A percentile compares a stretch with the other conserved stretches of the same genome.
These are phyloP conservation scores for Miniopterus natalensis DNA, from an alignment of 2,113 vertebrate genomes.

Conservation along the genomic window DNA sequence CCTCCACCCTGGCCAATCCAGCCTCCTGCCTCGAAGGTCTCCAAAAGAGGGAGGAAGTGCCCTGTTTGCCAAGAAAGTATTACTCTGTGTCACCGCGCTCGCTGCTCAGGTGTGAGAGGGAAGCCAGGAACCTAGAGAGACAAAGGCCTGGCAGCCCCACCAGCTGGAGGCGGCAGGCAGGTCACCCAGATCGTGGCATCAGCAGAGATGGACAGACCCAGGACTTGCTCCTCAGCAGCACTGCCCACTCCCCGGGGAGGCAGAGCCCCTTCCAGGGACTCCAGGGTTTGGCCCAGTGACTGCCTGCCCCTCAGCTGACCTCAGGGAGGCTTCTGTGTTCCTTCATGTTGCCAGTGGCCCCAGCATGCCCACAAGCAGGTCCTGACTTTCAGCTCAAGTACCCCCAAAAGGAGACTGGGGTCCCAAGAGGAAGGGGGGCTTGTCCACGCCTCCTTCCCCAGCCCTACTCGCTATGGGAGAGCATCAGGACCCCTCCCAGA, in stretches of 20 bases:
- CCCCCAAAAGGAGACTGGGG: neutral
- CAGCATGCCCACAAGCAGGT: neutral
- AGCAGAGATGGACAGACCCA: neutral
- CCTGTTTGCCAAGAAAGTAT: slow-evolving; percentile 80
- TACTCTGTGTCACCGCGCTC: slow-evolving; percentile 70
- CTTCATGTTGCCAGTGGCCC: neutral
- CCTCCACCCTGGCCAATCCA: slow-evolving; percentile 22
- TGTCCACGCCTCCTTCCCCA: neutral
- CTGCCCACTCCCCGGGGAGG: neutral
- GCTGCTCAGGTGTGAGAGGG: slow-evolving; percentile 72
- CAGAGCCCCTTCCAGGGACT: neutral
- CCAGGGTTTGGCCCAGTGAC: neutral
- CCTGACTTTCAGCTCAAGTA: neutral
- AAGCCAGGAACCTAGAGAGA: slow-evolving; percentile 57
- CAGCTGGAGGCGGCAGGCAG: slow-evolving; percentile 61
- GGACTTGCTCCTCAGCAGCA: neutral
- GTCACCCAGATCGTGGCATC: slow-evolving; percentile 63
- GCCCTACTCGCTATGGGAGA: neutral
- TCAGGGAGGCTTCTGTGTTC: neutral
- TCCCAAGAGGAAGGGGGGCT: neutral
- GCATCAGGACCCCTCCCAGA: neutral
- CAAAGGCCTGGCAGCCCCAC: slow-evolving; percentile 72
- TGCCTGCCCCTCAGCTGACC: neutral
- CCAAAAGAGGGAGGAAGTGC: slow-evolving; percentile 70
- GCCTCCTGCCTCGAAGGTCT: slow-evolving; percentile 55